phyloP scores from a whole-genome alignment of 1,140 invertebrate genomes.

The Drosophila nigrodunni region DNA sequence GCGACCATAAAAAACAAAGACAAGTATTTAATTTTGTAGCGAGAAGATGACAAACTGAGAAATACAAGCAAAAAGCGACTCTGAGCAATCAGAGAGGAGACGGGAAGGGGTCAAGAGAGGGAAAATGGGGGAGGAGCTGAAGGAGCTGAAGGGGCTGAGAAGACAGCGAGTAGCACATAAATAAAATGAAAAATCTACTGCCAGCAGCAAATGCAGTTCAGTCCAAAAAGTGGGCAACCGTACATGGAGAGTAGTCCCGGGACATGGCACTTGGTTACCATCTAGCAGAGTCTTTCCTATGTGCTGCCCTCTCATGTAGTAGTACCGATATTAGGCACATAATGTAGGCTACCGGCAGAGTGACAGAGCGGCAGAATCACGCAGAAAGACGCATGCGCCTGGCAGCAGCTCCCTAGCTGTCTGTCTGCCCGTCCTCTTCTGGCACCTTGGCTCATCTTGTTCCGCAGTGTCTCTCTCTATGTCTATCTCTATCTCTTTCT shows the following conservation, averaged over 20 bases:
- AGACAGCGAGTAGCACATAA: slow-evolving; percentile 66
- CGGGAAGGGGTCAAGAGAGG: background rate
- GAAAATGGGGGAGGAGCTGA: background rate
- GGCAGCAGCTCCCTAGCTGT: slow-evolving; percentile 39
- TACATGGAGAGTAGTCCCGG: slow-evolving; percentile 57
- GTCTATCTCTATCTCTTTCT: slow-evolving; percentile 1
- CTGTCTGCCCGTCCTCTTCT: slow-evolving; percentile 60
- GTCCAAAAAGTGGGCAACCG: slow-evolving; percentile 43
- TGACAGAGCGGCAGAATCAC: background rate
- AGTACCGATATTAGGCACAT: slow-evolving; percentile 67
- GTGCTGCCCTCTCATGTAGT: slow-evolving; percentile 27
- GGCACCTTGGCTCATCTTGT: slow-evolving; percentile 18
- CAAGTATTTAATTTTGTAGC: slow-evolving; percentile 83
- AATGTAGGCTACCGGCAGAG: slow-evolving; percentile 69
- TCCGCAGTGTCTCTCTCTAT: background rate
- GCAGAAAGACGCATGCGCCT: slow-evolving; percentile 54
- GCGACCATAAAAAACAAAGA: slow-evolving; percentile 68
- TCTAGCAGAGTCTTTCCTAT: slow-evolving; percentile 28
- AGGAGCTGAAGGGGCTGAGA: background rate
- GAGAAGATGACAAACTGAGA: slow-evolving; percentile 77
- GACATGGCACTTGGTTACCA: slow-evolving; percentile 54
- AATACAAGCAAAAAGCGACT: slow-evolving; percentile 58
- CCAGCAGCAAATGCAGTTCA: slow-evolving; percentile 75
- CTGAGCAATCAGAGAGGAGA: slow-evolving; percentile 44
- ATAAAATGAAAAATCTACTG: slow-evolving; percentile 83